Evolutionary conservation across 2,888 invertebrate species (phyloP).

Genomic region (Augiades crinisus): DNA sequence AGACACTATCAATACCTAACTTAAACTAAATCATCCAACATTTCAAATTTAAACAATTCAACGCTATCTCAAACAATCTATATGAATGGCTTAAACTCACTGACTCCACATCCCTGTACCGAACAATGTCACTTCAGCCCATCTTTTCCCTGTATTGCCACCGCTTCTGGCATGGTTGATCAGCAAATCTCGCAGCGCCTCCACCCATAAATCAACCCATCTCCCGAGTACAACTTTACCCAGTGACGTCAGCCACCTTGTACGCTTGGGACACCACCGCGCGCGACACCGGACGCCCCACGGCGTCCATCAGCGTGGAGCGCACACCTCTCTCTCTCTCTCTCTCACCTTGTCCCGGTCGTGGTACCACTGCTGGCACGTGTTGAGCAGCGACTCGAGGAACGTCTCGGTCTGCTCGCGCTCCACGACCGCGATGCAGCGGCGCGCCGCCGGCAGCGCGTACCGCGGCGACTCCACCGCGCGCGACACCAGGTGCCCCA

Average conservation of each 20-base stretch:
- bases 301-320: constrained; percentile 91
- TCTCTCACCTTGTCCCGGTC: constrained; percentile 88
- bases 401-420: constrained; percentile 94
- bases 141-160: constrained; percentile 91
- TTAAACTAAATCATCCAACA: too few species aligned
- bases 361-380: constrained; percentile 95
- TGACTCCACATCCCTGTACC: too few species aligned
- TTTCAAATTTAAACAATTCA: too few species aligned
- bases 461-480: constrained; percentile 90
- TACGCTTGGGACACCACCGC: too few species aligned
- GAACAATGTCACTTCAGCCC: too few species aligned
- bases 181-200: constrained; percentile 90
- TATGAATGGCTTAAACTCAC: too few species aligned
- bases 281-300: constrained; percentile 89
- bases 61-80: too few species aligned
- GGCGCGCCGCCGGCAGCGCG: constrained; percentile 91
- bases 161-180: constrained; percentile 94
- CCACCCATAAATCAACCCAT: too few species aligned
- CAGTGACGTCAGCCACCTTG: too few species aligned
- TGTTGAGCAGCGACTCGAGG: constrained; percentile 93
- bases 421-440: constrained; percentile 93
- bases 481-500: constrained; percentile 89
- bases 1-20: too few species aligned
- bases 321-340: constrained; percentile 85
- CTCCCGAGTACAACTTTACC: too few species aligned